These are phyloP conservation scores for Hippoglossus stenolepis DNA, from an alignment of 2,113 vertebrate species.

Conservation along the genomic window DNA sequence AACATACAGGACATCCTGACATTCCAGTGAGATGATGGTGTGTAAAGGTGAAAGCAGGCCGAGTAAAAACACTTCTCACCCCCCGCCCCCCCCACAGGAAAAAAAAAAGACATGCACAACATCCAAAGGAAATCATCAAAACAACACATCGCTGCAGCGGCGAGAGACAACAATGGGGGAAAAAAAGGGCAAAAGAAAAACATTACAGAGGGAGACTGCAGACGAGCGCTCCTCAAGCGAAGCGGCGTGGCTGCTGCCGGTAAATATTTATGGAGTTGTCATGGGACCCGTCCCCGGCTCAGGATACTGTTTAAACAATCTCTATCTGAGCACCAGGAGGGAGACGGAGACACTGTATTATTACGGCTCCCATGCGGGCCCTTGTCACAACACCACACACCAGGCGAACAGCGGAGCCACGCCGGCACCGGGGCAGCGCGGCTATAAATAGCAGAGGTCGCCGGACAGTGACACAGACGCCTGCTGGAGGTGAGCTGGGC, in stretches of 20 bases:
- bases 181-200: slow-evolving; percentile 65
- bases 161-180: slow-evolving; percentile 57
- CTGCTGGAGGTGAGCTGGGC: slow-evolving; percentile 36
- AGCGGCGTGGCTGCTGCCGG: slow-evolving; percentile 63
- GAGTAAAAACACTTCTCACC: neutral
- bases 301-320: slow-evolving; percentile 85
- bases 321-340: slow-evolving; percentile 75
- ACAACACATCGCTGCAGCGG: slow-evolving; percentile 51
- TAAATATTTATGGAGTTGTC: slow-evolving; percentile 88
- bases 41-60: slow-evolving; percentile 24
- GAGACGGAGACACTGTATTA: slow-evolving; percentile 79
- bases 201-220: slow-evolving; percentile 66
- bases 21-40: slow-evolving; percentile 32
- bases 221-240: slow-evolving; percentile 64
- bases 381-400: slow-evolving; percentile 76
- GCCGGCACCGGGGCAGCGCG: slow-evolving; percentile 49
- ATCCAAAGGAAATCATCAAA: slow-evolving; percentile 57
- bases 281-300: slow-evolving; percentile 82
- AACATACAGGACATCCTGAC: slow-evolving; percentile 50
- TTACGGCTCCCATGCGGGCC: slow-evolving; percentile 79
- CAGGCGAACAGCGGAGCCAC: slow-evolving; percentile 64
- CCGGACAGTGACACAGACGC: slow-evolving; percentile 42
- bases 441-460: slow-evolving; percentile 73
- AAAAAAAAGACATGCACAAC: slow-evolving; percentile 40
- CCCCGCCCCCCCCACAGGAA: neutral